Evolutionary conservation across 2,797 vertebrate species (phyloP).

Genomic region (Bovichtus variegatus): DNA sequence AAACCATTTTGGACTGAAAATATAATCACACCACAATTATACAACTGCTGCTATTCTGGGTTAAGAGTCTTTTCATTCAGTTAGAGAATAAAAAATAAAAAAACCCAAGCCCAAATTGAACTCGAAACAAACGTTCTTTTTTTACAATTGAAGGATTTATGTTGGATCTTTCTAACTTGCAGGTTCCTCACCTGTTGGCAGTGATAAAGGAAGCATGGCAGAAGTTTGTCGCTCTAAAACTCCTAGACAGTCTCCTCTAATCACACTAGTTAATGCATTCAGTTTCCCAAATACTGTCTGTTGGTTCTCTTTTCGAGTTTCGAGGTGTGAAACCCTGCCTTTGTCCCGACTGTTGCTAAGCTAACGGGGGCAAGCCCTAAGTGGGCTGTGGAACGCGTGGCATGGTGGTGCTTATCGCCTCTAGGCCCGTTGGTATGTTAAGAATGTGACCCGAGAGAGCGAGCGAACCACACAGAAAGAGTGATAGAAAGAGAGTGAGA

Average conservation of each 20-base stretch:
- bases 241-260: neutral
- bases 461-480: conserved; percentile 56
- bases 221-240: conserved; percentile 6
- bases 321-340: conserved; percentile 67
- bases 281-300: conserved; percentile 7
- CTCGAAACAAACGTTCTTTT: neutral
- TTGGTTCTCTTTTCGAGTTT: conserved; percentile 28
- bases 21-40: neutral
- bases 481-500: conserved; percentile 45
- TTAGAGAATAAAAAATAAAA: neutral
- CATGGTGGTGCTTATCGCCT: conserved; percentile 79
- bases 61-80: neutral
- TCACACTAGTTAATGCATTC: conserved; percentile 31
- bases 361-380: conserved; percentile 74
- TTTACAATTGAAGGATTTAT: neutral
- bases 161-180: neutral
- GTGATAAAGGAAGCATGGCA: neutral
- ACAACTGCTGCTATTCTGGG: neutral
- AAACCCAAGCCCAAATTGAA: neutral
- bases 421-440: conserved; percentile 73
- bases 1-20: neutral
- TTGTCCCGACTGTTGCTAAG: conserved; percentile 76
- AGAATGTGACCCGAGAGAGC: conserved; percentile 78
- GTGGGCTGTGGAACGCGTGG: conserved; percentile 81
- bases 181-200: neutral